Conservation (phyloP, 2,797 vertebrate species). For the Halcyon badia region DNA sequence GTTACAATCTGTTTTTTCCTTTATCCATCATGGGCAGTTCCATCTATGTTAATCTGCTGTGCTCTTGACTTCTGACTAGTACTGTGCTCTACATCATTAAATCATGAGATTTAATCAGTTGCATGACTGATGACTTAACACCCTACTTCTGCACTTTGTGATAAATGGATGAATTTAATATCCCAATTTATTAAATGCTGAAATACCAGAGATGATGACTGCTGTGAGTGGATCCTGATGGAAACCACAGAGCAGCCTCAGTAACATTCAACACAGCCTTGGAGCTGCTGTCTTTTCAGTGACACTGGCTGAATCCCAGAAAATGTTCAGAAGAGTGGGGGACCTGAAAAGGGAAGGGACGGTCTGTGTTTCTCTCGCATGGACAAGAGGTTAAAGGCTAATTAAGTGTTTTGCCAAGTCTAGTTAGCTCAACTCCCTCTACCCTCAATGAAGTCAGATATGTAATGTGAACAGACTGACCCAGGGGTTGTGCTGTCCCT, state of each 20-base stretch:
- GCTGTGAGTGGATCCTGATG: neutral
- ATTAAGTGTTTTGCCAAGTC: neutral
- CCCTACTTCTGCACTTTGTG: neutral
- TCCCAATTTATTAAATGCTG: neutral
- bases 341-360: neutral
- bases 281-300: neutral
- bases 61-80: neutral
- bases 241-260: neutral
- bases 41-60: neutral
- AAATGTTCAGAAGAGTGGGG: neutral
- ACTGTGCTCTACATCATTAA: neutral
- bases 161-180: neutral
- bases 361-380: neutral
- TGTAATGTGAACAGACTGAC: accelerated
- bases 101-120: neutral
- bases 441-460: neutral
- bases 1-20: neutral
- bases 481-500: neutral
- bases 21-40: neutral
- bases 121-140: neutral
- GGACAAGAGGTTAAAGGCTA: neutral
- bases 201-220: neutral
- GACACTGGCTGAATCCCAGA: neutral
- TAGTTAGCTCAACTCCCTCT: neutral
- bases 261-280: neutral